phyloP scores from a whole-genome alignment of 2,113 vertebrate species.

The Capricornis sumatraensis region DNA sequence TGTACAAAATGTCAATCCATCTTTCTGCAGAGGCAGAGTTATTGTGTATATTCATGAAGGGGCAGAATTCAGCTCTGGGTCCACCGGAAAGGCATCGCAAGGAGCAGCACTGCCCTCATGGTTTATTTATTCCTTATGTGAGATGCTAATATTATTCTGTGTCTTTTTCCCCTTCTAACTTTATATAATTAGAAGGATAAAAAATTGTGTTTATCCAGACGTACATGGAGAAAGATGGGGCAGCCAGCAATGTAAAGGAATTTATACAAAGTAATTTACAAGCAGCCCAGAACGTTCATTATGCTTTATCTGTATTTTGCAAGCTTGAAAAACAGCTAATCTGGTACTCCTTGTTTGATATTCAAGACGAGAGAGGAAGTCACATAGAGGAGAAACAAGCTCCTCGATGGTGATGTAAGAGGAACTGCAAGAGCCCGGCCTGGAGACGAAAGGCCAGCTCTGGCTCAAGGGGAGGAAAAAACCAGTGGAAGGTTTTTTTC shows the following conservation, averaged over 20 bases:
- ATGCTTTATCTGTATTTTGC: conserved; percentile 62
- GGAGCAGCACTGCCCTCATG: conserved; percentile 34
- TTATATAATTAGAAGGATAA: conserved; percentile 71
- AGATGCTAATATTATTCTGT: conserved; percentile 69
- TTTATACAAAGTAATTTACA: conserved; percentile 74
- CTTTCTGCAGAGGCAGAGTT: background rate
- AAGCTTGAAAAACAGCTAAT: conserved; percentile 66
- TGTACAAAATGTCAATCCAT: background rate
- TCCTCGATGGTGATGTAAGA: background rate
- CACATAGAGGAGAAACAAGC: background rate
- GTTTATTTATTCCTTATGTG: conserved; percentile 68
- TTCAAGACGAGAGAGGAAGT: conserved; percentile 61
- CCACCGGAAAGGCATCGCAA: background rate
- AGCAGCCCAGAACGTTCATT: conserved; percentile 73
- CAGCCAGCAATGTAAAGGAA: conserved; percentile 60
- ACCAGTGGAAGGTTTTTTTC: background rate
- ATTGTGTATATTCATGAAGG: background rate
- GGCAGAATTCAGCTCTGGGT: background rate
- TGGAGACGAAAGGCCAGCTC: background rate
- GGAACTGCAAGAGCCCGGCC: background rate
- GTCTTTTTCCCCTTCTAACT: conserved; percentile 68
- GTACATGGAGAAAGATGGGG: conserved; percentile 54
- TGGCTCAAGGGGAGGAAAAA: background rate
- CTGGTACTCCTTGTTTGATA: conserved; percentile 54
- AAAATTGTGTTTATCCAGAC: conserved; percentile 73